phyloP scores from a whole-genome alignment of 2,797 vertebrate genomes.

The Bovichtus variegatus region DNA sequence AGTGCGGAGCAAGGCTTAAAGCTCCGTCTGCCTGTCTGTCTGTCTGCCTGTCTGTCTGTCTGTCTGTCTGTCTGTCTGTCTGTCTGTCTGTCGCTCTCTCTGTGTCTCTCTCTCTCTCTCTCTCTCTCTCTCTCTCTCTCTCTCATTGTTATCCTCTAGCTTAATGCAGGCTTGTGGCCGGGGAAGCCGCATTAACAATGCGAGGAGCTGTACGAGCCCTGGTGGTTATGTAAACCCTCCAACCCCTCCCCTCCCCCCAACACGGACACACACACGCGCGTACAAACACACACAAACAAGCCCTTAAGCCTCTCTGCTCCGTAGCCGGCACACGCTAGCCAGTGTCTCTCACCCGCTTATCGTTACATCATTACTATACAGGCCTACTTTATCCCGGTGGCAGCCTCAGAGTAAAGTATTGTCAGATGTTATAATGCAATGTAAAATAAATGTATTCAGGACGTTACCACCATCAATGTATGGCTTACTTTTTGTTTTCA shows the following conservation, averaged over 20 bases:
- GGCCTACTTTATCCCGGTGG: constrained; percentile 42
- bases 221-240: constrained; percentile 79
- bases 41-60: not conserved
- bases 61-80: constrained; percentile 1
- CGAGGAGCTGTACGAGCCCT: constrained; percentile 75
- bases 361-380: constrained; percentile 76
- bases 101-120: not conserved
- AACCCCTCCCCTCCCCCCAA: constrained; percentile 17
- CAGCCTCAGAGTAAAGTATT: not conserved
- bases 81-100: not conserved
- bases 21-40: not conserved
- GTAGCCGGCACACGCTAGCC: constrained; percentile 65
- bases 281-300: constrained; percentile 66
- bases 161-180: constrained; percentile 73
- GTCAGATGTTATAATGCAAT: not conserved
- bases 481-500: not conserved
- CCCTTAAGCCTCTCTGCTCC: constrained; percentile 82
- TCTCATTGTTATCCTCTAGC: constrained; percentile 76
- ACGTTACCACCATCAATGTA: not conserved
- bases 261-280: constrained; percentile 44
- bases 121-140: constrained; percentile 23
- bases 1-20: constrained; percentile 25
- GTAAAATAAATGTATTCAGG: not conserved
- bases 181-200: constrained; percentile 81
- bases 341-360: constrained; percentile 72